Percentiles rank a stretch among this genome's conserved stretches.
phyloP scores from a whole-genome alignment of 2,113 vertebrate genomes.

The Trichechus manatus region DNA sequence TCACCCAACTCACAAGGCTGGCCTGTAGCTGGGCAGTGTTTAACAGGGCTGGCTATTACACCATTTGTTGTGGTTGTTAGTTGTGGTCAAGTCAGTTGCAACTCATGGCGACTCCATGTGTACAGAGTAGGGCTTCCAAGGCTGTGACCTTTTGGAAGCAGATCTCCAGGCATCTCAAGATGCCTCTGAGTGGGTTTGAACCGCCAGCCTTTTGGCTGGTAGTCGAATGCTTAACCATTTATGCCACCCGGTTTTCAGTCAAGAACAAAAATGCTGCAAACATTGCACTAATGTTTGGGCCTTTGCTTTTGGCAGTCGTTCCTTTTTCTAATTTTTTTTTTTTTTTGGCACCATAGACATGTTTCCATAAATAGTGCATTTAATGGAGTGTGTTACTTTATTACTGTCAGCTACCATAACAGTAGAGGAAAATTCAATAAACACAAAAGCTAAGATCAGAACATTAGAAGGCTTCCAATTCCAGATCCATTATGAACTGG shows the following conservation, averaged over 20 bases:
- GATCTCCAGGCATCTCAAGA: neutral
- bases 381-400: conserved; percentile 86
- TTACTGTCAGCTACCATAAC: conserved; percentile 82
- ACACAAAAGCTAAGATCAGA: conserved; percentile 79
- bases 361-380: conserved; percentile 83
- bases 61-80: no score
- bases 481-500: neutral
- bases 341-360: conserved; percentile 77
- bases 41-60: neutral
- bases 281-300: neutral
- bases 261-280: neutral
- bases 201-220: neutral
- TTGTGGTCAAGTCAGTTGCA: no score
- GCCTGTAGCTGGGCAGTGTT: neutral
- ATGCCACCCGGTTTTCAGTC: neutral
- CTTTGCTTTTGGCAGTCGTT: conserved; percentile 72
- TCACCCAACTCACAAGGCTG: fast-evolving
- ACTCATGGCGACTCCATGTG: no score
- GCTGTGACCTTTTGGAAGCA: no score
- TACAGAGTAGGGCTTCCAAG: no score
- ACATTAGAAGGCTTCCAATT: neutral
- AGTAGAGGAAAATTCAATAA: conserved; percentile 81
- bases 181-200: neutral
- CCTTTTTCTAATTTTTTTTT: conserved; percentile 46
- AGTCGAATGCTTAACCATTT: no score